Base-by-base conservation (phyloP, 2,888 invertebrate genomes). In the Lamellibrachia satsuma region DNA sequence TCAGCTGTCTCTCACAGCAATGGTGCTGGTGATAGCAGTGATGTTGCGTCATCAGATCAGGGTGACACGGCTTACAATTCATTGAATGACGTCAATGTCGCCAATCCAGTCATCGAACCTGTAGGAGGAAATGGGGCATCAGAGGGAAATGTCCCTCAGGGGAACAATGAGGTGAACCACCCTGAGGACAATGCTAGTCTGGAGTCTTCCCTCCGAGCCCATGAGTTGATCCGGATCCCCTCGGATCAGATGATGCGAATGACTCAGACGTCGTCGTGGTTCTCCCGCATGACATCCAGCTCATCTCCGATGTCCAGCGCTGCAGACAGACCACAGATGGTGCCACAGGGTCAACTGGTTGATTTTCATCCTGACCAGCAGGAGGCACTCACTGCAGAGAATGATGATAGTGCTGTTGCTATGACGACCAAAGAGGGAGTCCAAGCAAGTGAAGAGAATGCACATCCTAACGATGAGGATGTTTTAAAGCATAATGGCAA, bases 191-290 rank as follows among this genome's bases (percentile, higher is more conserved):
- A 0, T 4, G 15, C 75, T n/a, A 75, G 22, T 75, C 75, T 75
- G 75, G 75, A 75, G 22, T 75, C 75, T 11, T 22, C 75, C n/a
- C 75, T 75, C 75, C 15, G 75, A n/a, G 75, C 15, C n/a, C 75
- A 75, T 75, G 75, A 75, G 22, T 75, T 75, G 75, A 75, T 75
- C 75, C 75, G 75, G 75, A 75, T 75, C 75, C 75, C 75, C 0
- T 75, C 75, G 75, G 75, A 75, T 75, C 75, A 75, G 75, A 75
- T 75, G 75, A 75, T 75, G 22, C n/a, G 75, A 22, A 75, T 75
- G 75, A 75, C 75, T 75, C 15, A 75, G 22, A 75, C 75, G 6
- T 75, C 75, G 75, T 75, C 75, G 6, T 75, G 75, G 75, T 75
- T 75, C 75, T 75, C 75, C 11, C 75, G 75, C 22, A n/a, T 75